Conservation (phyloP, 2,113 vertebrate genomes). For the Pseudorectes ferrugineus region DNA sequence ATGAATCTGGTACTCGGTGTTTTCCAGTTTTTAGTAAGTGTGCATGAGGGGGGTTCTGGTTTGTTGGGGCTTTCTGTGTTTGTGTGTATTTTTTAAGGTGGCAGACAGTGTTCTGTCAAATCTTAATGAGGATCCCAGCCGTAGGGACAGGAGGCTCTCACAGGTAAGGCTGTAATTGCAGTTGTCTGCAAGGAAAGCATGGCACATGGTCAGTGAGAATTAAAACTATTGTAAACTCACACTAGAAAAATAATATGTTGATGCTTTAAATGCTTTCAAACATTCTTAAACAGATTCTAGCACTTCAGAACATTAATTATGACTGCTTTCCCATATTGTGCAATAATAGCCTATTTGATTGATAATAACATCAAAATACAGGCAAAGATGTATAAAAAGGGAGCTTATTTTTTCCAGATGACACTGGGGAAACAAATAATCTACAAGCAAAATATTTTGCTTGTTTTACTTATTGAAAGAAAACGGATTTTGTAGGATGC, state of each 20-base stretch:
- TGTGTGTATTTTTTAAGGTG: constrained; percentile 40
- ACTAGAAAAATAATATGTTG: background rate
- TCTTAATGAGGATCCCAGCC: background rate
- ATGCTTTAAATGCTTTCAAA: background rate
- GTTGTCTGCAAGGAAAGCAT: background rate
- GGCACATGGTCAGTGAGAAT: background rate
- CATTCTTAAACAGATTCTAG: too few species aligned
- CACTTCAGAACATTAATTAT: background rate
- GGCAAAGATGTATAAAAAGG: background rate
- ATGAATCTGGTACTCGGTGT: background rate
- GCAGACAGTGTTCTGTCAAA: background rate
- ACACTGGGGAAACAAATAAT: background rate
- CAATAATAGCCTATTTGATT: background rate
- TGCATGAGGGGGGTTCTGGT: fast-evolving
- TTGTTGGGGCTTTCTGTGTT: background rate
- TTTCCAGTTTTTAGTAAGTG: background rate
- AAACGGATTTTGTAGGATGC: fast-evolving
- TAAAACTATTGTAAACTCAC: background rate
- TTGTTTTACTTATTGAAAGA: background rate
- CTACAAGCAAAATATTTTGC: background rate
- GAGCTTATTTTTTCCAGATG: background rate
- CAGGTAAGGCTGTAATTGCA: background rate
- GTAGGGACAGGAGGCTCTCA: background rate
- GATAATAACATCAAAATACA: background rate
- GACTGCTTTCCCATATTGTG: background rate